Evolutionary conservation across 1,140 invertebrate species (phyloP), one percentile per base, ranked within the genome.

Genomic region (Trichomalopsis sarcophagae): DNA sequence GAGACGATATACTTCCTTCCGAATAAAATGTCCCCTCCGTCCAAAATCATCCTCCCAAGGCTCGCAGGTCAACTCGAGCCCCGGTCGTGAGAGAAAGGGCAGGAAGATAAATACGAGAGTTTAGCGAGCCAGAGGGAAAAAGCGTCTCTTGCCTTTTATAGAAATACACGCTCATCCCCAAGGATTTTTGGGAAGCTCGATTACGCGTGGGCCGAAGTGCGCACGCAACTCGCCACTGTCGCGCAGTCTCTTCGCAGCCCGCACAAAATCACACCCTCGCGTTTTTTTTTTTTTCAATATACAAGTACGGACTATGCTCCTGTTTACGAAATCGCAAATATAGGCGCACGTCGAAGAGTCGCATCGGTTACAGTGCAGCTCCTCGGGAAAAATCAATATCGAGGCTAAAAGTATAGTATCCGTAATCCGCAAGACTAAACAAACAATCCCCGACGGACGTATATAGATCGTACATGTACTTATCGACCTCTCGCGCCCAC

Each of bases 61-160:
- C 21, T 4, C 55, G 1, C 40, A 44, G 40, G 40, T 44, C 40
- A 44, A 44, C 40, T 36, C 33, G 3, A 36, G 50, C 2, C 17
- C 21, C 6, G 6, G 55, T 62, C 55, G 17, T 62, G 55, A 1
- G 27, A 21, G 55, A 50, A 40, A 75, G 73, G 73, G 17, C 33
- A 21, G 30, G 5, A 75, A 77, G 75, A 77, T 50, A 77, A 77
- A 50, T 77, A 77, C n/a, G 47, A 77, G 75, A 77, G 23, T 77
- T 50, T 77, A 77, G 44, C 21, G 9, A 27, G n/a, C n/a, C 23
- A 30, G 40, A 77, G 44, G 44, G 40, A 47, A 47, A 71, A 23
- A 5, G 55, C 9, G 50, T 55, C 50, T 33, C 30, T 23, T 33
- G 68, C 68, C 23, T n/a, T 71, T 71, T 71, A 71, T 62, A 17